Evolutionary conservation across 2,888 invertebrate species (phyloP).

Genomic region (Machimus rusticus): DNA sequence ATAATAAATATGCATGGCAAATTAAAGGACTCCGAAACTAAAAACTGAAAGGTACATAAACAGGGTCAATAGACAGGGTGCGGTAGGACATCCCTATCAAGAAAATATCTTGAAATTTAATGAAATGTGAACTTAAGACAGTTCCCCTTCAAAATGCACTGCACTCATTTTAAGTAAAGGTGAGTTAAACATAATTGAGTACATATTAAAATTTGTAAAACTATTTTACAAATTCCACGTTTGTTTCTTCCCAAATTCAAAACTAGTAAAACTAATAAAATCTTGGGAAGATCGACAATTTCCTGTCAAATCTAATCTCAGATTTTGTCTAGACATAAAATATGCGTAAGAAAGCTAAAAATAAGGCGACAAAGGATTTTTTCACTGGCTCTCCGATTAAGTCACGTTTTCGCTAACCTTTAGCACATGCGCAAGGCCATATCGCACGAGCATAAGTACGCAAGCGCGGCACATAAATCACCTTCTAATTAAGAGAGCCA

Average conservation of each 20-base stretch:
- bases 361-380: not conserved
- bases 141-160: too few relatives aligned
- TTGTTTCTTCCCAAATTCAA: not conserved
- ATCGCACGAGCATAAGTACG: not conserved
- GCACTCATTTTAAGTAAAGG: too few relatives aligned
- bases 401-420: not conserved
- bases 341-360: not conserved
- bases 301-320: not conserved
- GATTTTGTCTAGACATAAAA: not conserved
- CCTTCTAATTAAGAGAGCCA: conserved; percentile 24
- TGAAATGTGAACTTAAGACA: too few relatives aligned
- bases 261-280: not conserved
- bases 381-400: not conserved
- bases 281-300: not conserved
- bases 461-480: not conserved
- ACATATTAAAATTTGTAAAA: too few relatives aligned
- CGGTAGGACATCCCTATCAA: too few relatives aligned
- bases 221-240: too few relatives aligned
- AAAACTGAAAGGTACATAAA: too few relatives aligned
- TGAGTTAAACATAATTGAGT: too few relatives aligned
- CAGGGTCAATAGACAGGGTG: too few relatives aligned
- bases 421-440: not conserved
- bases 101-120: too few relatives aligned
- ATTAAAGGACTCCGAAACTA: too few relatives aligned
- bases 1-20: too few relatives aligned